Conservation (phyloP, 2,888 invertebrate species). For the Acanthoscelides obtectus region DNA sequence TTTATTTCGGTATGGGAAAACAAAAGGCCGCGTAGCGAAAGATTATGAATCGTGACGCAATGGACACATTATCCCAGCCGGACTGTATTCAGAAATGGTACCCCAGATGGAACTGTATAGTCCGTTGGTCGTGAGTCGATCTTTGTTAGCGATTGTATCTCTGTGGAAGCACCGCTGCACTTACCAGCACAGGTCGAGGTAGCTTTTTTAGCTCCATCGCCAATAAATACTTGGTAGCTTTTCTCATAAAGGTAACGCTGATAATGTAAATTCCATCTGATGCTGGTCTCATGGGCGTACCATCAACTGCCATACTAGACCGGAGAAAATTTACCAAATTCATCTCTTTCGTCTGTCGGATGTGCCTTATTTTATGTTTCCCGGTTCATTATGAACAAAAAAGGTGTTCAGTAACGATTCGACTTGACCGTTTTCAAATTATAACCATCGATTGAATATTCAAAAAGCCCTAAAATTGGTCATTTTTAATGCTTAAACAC, state of each 20-base stretch:
- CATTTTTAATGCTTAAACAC: too few relatives aligned
- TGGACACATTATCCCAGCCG: background rate
- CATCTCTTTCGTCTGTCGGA: too few relatives aligned
- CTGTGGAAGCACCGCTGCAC: background rate
- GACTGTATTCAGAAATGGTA: background rate
- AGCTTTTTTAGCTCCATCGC: background rate
- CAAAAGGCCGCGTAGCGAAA: background rate
- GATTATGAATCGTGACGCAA: background rate
- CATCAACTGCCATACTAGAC: background rate
- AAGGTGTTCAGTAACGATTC: too few relatives aligned
- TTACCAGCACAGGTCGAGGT: background rate
- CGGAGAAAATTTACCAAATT: too few relatives aligned
- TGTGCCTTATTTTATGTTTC: too few relatives aligned
- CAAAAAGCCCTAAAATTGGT: too few relatives aligned
- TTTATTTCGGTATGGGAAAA: background rate
- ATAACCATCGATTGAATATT: too few relatives aligned
- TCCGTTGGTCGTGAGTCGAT: background rate
- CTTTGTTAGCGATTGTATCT: background rate
- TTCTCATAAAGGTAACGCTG: constrained; percentile 26
- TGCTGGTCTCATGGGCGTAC: background rate
- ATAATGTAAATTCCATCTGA: constrained; percentile 22
- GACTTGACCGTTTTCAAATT: too few relatives aligned
- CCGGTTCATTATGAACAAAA: too few relatives aligned
- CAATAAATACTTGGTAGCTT: constrained; percentile 18
- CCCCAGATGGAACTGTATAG: background rate